phyloP scores from a whole-genome alignment of 2,797 vertebrate species.

The Scyliorhinus canicula region DNA sequence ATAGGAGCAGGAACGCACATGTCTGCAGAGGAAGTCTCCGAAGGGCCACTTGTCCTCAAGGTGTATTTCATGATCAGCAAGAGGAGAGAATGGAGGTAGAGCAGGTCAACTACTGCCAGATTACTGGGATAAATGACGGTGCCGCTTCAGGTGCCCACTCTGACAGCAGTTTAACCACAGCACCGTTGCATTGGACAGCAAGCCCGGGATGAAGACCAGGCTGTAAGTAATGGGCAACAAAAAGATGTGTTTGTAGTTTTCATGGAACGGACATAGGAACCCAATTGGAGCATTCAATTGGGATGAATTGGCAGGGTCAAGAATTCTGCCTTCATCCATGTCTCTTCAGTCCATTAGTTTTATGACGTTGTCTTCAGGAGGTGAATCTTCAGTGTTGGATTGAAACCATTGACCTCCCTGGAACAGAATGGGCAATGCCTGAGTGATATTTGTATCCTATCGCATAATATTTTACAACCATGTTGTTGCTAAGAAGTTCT shows the following conservation, averaged over 20 bases:
- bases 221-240: constrained; percentile 53
- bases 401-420: neutral
- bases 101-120: constrained; percentile 55
- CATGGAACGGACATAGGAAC: constrained; percentile 44
- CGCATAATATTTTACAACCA: neutral
- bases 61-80: constrained; percentile 52
- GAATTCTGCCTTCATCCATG: too few species aligned
- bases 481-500: neutral
- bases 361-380: neutral
- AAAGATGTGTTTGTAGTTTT: constrained; percentile 50
- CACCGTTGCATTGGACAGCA: constrained; percentile 50
- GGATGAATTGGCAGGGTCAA: neutral
- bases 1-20: constrained; percentile 52
- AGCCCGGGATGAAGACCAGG: constrained; percentile 51
- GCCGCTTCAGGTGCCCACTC: constrained; percentile 48
- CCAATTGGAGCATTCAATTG: neutral
- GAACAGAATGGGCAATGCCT: neutral
- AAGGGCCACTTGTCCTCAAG: constrained; percentile 52
- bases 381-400: neutral
- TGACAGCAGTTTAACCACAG: constrained; percentile 48
- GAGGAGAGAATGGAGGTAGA: constrained; percentile 53
- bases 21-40: constrained; percentile 50
- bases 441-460: neutral
- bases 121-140: constrained; percentile 54
- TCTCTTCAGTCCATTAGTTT: neutral